Conservation (phyloP, 1,140 invertebrate species). For the Drosophila sturtevanti region DNA sequence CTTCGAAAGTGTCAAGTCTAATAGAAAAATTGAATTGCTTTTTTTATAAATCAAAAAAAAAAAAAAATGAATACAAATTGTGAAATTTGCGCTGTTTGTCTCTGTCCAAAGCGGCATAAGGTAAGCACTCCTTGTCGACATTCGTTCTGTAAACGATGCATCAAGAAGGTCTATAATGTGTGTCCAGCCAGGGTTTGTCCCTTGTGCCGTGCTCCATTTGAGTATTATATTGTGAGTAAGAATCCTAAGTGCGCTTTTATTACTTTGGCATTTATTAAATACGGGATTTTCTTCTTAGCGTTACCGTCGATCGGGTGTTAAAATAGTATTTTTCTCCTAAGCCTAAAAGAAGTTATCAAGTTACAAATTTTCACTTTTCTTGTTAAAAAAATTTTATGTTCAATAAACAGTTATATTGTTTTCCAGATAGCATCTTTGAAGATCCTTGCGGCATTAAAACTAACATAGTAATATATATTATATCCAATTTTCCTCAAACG, state of each 20-base stretch:
- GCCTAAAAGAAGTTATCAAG: too few species aligned
- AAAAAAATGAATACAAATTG: conserved; percentile 3
- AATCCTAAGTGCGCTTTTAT: background rate
- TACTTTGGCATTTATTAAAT: too few species aligned
- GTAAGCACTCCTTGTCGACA: conserved; percentile 50
- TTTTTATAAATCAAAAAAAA: background rate
- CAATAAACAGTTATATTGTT: too few species aligned
- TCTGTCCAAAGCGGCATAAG: conserved; percentile 26
- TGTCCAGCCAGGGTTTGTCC: conserved; percentile 44
- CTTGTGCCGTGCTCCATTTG: conserved; percentile 45
- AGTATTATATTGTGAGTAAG: conserved; percentile 57
- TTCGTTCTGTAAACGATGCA: conserved; percentile 49
- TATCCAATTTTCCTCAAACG: too few species aligned
- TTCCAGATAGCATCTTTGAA: too few species aligned
- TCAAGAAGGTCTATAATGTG: conserved; percentile 34
- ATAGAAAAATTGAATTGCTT: conserved; percentile 27
- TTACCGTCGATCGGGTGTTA: background rate
- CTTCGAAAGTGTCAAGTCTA: conserved; percentile 57
- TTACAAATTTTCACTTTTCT: too few species aligned
- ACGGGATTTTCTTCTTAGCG: conserved; percentile 7
- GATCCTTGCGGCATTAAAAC: too few species aligned
- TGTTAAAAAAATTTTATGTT: too few species aligned
- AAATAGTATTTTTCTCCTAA: background rate
- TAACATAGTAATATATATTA: too few species aligned
- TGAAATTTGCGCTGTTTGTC: conserved; percentile 45